phyloP scores from a whole-genome alignment of 2,797 vertebrate species.

The Saxicola maurus region DNA sequence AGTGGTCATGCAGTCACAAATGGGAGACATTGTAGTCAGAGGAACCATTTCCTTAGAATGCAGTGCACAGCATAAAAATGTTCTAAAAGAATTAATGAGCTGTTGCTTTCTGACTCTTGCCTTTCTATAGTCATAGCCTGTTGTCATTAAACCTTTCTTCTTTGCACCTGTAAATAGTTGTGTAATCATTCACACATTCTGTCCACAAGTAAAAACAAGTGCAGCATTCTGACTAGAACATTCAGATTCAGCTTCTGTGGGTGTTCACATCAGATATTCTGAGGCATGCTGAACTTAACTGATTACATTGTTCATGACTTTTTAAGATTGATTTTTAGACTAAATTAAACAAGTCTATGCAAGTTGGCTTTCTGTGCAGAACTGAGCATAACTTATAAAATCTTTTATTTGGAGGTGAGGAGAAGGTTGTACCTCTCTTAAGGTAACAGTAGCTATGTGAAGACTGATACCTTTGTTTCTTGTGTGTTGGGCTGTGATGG shows the following conservation, averaged over 20 bases:
- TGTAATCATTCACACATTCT: neutral
- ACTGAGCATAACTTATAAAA: neutral
- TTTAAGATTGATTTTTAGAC: neutral
- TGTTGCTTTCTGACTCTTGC: constrained; percentile 21
- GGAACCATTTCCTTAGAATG: neutral
- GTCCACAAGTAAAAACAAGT: constrained; percentile 37
- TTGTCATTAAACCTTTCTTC: constrained; percentile 6
- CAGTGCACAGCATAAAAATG: neutral
- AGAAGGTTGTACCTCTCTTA: neutral
- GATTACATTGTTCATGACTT: neutral
- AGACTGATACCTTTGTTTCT: neutral
- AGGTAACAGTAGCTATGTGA: neutral
- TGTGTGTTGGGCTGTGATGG: neutral
- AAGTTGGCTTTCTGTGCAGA: neutral
- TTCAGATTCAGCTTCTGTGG: neutral
- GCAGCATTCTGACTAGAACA: neutral
- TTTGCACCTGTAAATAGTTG: constrained; percentile 18
- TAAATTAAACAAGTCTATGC: constrained; percentile 14
- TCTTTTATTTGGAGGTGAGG: neutral
- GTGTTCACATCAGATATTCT: neutral
- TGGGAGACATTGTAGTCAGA: neutral
- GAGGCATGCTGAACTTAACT: neutral
- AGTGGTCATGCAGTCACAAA: constrained; percentile 19
- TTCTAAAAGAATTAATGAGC: neutral
- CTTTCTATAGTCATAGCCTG: neutral